These are phyloP conservation scores for Metacarcinus magister DNA, from an alignment of 2,888 invertebrate species.

Conservation along the genomic window DNA sequence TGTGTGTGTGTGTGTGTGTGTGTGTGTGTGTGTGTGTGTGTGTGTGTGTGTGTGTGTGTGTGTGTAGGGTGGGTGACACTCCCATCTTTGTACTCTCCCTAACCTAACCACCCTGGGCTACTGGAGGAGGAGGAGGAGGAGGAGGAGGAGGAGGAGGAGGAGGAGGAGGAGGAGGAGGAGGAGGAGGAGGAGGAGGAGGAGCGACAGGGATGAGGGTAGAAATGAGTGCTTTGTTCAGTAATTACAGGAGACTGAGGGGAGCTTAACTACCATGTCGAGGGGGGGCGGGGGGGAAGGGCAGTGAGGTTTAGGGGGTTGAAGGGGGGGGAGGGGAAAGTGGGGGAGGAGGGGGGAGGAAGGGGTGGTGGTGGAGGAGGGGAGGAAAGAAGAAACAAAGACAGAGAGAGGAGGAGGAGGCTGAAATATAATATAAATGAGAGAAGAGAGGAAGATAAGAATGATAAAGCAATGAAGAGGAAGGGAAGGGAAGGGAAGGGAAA, in stretches of 20 bases:
- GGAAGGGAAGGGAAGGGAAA: neutral
- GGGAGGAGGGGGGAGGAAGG: too few relatives aligned
- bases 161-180: neutral
- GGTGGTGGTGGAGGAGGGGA: neutral
- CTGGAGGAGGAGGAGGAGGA: constrained; percentile 1
- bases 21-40: constrained; percentile 36
- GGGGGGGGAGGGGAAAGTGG: neutral
- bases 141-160: constrained; percentile 34
- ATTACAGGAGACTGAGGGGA: neutral
- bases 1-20: constrained; percentile 37
- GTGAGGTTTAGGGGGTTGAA: neutral
- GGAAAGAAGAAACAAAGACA: neutral
- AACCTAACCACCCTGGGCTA: neutral
- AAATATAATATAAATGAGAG: neutral
- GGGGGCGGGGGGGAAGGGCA: neutral
- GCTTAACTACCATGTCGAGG: neutral
- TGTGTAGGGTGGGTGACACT: neutral
- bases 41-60: neutral
- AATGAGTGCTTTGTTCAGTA: neutral
- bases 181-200: constrained; percentile 26
- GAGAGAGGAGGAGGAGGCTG: neutral
- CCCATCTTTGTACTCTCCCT: neutral
- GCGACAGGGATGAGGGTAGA: neutral
- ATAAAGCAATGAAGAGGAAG: neutral
- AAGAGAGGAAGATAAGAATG: neutral